Percentiles rank a stretch among this genome's conserved stretches.
These are phyloP conservation scores for Liparis tanakae DNA, from an alignment of 2,797 vertebrate genomes.

Conservation along the genomic window DNA sequence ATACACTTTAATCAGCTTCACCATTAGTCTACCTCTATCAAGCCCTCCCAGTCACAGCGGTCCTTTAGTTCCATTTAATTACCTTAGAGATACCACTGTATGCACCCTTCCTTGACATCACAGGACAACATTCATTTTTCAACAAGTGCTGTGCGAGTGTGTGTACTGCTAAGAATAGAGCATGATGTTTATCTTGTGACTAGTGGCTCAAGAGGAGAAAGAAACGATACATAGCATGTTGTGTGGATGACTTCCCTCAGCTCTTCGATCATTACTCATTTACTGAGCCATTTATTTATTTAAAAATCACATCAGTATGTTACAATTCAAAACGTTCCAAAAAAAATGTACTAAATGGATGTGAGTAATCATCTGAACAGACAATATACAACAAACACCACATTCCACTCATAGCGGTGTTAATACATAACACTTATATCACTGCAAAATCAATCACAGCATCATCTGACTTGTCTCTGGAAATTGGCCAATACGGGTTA, in stretches of 20 bases:
- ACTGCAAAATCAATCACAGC: constrained; percentile 76
- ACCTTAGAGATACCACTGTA: constrained; percentile 75
- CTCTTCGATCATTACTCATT: constrained; percentile 33
- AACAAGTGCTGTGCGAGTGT: constrained; percentile 51
- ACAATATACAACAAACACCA: constrained; percentile 56
- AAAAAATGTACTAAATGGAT: no score
- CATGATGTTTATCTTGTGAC: constrained; percentile 70
- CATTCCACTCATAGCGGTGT: constrained; percentile 54
- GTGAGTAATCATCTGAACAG: constrained; percentile 17
- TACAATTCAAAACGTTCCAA: neutral
- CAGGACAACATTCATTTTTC: constrained; percentile 68
- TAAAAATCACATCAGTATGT: constrained; percentile 12
- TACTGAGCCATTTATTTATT: constrained; percentile 23
- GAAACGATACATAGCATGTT: constrained; percentile 30
- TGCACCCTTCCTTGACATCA: constrained; percentile 72
- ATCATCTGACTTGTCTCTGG: constrained; percentile 75
- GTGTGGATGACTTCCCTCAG: constrained; percentile 42
- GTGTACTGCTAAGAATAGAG: constrained; percentile 53
- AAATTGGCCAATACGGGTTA: constrained; percentile 72
- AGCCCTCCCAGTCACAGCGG: constrained; percentile 72
- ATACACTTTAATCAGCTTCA: constrained; percentile 81
- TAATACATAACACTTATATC: constrained; percentile 73
- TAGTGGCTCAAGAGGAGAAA: constrained; percentile 48
- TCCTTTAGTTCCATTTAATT: constrained; percentile 80
- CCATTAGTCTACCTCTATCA: constrained; percentile 74